Evolutionary conservation across 2,113 vertebrate genomes (phyloP).

Genomic region (Aspidoscelis tigris): DNA sequence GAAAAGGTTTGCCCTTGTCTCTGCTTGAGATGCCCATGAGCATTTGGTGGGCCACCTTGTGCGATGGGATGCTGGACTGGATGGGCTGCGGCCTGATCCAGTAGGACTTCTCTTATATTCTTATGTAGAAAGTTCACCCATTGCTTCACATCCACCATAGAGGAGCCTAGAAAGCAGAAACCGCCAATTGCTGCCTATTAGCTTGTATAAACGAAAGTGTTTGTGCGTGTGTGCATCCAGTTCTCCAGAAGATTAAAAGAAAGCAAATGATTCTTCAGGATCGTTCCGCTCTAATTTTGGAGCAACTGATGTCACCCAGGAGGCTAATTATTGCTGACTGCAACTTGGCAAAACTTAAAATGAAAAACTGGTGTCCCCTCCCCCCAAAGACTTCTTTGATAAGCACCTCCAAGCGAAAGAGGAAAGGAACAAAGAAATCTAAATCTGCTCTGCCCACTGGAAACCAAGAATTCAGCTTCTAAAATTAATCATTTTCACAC

Average conservation of each 20-base stretch:
- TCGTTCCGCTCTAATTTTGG: background rate
- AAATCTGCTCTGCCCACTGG: constrained; percentile 36
- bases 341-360: constrained; percentile 22
- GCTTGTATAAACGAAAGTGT: background rate
- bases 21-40: no score
- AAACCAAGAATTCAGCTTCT: constrained; percentile 49
- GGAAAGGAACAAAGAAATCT: constrained; percentile 3
- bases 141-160: no score
- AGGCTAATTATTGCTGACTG: background rate
- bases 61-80: no score
- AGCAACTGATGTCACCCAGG: background rate
- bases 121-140: no score
- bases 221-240: background rate
- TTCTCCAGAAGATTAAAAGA: background rate
- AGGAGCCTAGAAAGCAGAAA: no score
- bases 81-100: no score
- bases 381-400: background rate
- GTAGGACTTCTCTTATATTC: no score
- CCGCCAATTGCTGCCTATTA: no score
- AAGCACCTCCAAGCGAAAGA: background rate
- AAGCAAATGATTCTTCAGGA: background rate
- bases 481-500: constrained; percentile 27
- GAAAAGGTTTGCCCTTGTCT: no score
- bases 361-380: background rate
- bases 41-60: no score